These are phyloP conservation scores for Osmerus mordax DNA, from an alignment of 2,113 vertebrate species.

Conservation along the genomic window DNA sequence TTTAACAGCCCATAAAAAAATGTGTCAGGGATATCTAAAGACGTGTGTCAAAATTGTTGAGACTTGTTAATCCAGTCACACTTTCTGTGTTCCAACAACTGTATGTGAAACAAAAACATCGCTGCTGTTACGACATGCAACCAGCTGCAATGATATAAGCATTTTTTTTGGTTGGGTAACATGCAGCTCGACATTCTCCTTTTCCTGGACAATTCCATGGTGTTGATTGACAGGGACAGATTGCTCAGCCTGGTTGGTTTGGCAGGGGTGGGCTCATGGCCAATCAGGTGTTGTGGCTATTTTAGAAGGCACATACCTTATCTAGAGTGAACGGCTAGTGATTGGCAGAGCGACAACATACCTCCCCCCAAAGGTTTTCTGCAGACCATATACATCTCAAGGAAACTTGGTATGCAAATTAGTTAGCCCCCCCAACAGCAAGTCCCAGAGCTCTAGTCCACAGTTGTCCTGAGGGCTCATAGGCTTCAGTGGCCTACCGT, in stretches of 20 bases:
- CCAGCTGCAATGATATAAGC: slow-evolving; percentile 36
- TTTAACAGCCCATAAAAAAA: background rate
- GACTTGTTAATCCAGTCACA: slow-evolving; percentile 22
- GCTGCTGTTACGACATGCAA: slow-evolving; percentile 49
- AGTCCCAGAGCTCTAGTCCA: slow-evolving; percentile 34
- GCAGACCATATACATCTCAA: slow-evolving; percentile 76
- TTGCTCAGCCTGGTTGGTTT: slow-evolving; percentile 44
- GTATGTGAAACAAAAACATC: slow-evolving; percentile 21
- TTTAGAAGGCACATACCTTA: slow-evolving; percentile 89
- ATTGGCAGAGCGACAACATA: slow-evolving; percentile 77
- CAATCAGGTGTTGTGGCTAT: slow-evolving; percentile 82
- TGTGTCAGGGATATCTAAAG: slow-evolving; percentile 1
- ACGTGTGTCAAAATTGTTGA: slow-evolving; percentile 40
- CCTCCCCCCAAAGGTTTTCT: slow-evolving; percentile 67
- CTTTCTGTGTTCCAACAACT: background rate
- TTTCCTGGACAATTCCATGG: slow-evolving; percentile 72
- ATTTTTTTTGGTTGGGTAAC: slow-evolving; percentile 56
- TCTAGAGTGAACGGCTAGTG: slow-evolving; percentile 74
- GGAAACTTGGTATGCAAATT: slow-evolving; percentile 77
- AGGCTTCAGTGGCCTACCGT: slow-evolving; percentile 60
- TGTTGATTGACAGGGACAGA: slow-evolving; percentile 81
- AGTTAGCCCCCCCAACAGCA: slow-evolving; percentile 60
- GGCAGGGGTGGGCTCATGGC: slow-evolving; percentile 68
- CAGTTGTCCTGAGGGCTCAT: slow-evolving; percentile 54
- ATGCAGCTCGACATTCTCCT: slow-evolving; percentile 63